Evolutionary conservation across 2,113 vertebrate genomes (phyloP).

Genomic region (Cheirogaleus medius): DNA sequence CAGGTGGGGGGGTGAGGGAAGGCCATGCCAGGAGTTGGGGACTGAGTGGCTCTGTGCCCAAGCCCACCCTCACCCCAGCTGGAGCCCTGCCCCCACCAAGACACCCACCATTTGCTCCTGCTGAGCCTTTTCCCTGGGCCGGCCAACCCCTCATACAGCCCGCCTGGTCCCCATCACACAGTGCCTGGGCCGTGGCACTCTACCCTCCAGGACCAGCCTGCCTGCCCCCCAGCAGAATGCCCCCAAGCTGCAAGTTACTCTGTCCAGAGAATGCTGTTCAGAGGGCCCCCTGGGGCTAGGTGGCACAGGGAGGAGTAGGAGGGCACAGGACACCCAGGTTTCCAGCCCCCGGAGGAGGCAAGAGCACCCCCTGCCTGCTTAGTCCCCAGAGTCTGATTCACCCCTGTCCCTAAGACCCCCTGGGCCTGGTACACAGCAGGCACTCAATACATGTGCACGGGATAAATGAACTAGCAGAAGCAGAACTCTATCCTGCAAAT

Average conservation of each 20-base stretch:
- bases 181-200: too few species aligned
- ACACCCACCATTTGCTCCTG: neutral
- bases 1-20: accelerated
- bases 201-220: neutral
- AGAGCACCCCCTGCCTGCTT: neutral
- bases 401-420: neutral
- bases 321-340: neutral
- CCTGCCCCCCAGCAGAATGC: neutral
- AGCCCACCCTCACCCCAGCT: neutral
- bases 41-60: neutral
- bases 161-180: accelerated
- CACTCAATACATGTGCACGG: neutral
- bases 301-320: neutral
- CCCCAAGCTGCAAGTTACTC: neutral
- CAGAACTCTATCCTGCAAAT: neutral
- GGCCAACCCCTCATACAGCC: neutral
- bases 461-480: neutral
- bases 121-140: neutral
- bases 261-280: neutral
- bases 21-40: neutral
- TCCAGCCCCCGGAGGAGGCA: neutral
- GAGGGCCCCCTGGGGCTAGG: neutral
- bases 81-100: neutral
- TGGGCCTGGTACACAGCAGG: neutral
- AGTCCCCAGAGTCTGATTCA: neutral